Evolutionary conservation across 2,113 vertebrate species (phyloP).

Genomic region (Parus major): DNA sequence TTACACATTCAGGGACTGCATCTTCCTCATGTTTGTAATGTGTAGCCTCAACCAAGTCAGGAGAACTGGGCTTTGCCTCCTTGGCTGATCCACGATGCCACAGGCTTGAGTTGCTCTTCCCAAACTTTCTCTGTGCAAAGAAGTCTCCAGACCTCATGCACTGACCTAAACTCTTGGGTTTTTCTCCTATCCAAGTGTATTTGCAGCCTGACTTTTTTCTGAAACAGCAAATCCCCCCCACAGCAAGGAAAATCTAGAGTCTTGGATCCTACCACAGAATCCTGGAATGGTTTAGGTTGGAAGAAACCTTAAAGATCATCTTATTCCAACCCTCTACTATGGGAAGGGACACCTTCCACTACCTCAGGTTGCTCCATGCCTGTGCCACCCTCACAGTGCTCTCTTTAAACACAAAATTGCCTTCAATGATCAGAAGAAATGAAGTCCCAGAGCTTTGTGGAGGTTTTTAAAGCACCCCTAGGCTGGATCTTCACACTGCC

Average conservation of each 20-base stretch:
- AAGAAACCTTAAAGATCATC: background rate
- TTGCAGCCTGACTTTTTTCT: background rate
- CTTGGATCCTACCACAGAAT: background rate
- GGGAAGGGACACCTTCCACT: background rate
- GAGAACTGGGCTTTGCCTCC: background rate
- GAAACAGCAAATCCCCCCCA: background rate
- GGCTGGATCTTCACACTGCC: background rate
- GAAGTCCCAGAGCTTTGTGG: background rate
- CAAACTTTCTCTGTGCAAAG: background rate
- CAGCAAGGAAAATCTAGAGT: background rate
- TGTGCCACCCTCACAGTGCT: background rate
- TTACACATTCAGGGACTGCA: background rate
- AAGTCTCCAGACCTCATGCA: background rate
- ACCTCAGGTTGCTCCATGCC: background rate
- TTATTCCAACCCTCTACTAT: background rate
- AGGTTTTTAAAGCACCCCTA: background rate
- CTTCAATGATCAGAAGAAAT: background rate
- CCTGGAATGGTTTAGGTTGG: background rate
- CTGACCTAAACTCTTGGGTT: background rate
- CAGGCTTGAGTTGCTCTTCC: background rate
- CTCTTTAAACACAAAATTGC: background rate
- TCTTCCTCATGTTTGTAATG: accelerated
- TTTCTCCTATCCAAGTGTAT: background rate
- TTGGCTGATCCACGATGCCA: background rate
- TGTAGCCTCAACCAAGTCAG: background rate